Evolutionary conservation across 1,140 invertebrate species (phyloP).

Genomic region (Leptestheria dahalacensis): DNA sequence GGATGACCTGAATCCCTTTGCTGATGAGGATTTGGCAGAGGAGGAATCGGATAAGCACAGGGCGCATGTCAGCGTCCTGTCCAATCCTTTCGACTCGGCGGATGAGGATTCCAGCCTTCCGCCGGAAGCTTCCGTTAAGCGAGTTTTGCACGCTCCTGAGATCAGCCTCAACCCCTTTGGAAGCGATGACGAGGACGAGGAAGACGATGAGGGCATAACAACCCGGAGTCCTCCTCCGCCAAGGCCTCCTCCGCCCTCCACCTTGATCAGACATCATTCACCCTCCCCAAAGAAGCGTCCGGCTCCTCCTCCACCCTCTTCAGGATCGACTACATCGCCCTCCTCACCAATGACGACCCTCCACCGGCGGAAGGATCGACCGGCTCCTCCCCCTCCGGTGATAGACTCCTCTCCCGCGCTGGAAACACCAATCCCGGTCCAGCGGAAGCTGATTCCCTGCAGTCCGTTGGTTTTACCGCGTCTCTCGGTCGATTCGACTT

Average conservation of each 20-base stretch:
- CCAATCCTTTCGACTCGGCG: background rate
- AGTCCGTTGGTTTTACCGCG: background rate
- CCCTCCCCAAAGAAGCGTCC: constrained; percentile 16
- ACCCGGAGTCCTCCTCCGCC: constrained; percentile 2
- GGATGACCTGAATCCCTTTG: constrained; percentile 54
- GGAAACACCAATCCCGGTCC: background rate
- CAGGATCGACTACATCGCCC: constrained; percentile 11
- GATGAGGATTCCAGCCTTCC: background rate
- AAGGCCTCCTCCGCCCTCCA: constrained; percentile 17
- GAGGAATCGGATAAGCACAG: constrained; percentile 1
- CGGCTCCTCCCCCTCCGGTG: constrained; percentile 20
- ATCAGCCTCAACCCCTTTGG: constrained; percentile 52
- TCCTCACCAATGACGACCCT: background rate
- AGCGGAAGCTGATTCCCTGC: background rate
- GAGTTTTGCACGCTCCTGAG: constrained; percentile 4
- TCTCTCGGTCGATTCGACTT: background rate
- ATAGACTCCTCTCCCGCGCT: background rate
- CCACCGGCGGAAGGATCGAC: constrained; percentile 19
- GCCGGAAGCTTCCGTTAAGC: background rate
- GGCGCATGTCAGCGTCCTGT: background rate
- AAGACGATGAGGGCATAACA: constrained; percentile 26
- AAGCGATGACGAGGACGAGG: constrained; percentile 43
- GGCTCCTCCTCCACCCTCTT: constrained; percentile 16
- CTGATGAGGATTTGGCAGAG: constrained; percentile 24
- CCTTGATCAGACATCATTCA: constrained; percentile 14